Evolutionary conservation across 2,113 vertebrate species (phyloP).

Genomic region (Spea bombifrons): DNA sequence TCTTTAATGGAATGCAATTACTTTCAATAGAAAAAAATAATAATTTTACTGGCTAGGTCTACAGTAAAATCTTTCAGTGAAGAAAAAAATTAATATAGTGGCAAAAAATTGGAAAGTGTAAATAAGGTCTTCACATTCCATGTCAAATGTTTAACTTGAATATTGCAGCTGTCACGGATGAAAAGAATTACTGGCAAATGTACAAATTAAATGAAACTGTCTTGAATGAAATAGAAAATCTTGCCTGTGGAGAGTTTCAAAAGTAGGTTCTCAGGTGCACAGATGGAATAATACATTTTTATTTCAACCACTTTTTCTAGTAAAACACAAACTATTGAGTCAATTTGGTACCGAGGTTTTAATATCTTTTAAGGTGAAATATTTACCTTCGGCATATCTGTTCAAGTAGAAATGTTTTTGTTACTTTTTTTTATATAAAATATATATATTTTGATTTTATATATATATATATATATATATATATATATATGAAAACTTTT

Average conservation of each 20-base stretch:
- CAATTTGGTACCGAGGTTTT: neutral
- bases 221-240: slow-evolving; percentile 21
- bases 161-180: slow-evolving; percentile 19
- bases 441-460: too few relatives aligned
- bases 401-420: neutral
- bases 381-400: slow-evolving; percentile 6
- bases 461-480: neutral
- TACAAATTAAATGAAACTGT: slow-evolving; percentile 30
- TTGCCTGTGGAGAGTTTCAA: slow-evolving; percentile 12
- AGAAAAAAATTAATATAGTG: slow-evolving; percentile 33
- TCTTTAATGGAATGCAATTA: slow-evolving; percentile 38
- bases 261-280: slow-evolving; percentile 12
- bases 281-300: slow-evolving; percentile 18
- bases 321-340: slow-evolving; percentile 21
- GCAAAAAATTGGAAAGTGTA: slow-evolving; percentile 24
- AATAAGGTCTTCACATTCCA: slow-evolving; percentile 36
- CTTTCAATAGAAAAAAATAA: slow-evolving; percentile 24
- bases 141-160: slow-evolving; percentile 32
- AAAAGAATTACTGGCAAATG: slow-evolving; percentile 36
- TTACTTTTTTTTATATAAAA: too few relatives aligned
- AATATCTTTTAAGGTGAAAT: slow-evolving; percentile 23
- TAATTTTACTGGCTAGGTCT: slow-evolving; percentile 10
- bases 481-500: too few relatives aligned
- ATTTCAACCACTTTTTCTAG: slow-evolving; percentile 30
- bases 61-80: slow-evolving; percentile 27